Evolutionary conservation across 2,113 vertebrate species (phyloP), one percentile per base, ranked within the genome.

Genomic region (Pampusana beccarii): DNA sequence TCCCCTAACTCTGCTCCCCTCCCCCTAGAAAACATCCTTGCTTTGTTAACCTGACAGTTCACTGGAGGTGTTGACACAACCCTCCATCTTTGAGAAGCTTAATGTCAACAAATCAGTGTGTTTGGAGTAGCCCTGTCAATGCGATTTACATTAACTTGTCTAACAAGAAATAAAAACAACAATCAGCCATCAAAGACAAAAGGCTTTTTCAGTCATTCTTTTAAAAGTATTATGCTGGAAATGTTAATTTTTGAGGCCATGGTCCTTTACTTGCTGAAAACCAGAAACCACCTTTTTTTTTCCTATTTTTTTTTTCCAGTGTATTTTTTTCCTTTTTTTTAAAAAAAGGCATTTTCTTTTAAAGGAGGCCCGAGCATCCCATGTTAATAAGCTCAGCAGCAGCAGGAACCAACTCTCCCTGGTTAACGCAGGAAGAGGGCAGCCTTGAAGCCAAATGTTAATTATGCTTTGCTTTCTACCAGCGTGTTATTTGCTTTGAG

Each of bases 91-190:
- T 7, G 51, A 96, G 95, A 26, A 88, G 90, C 93, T 80, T 95
- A 96, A 95, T 95, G 93, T 96, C 77, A 96, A 94, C 88, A 97
- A 96, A 96, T 96, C 96, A 96, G 69, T 81, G 92, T 85, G 96
- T 94, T 93, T 82, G 81, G 74, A 95, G 87, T 88, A 96, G 95
- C 96, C 91, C 65, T 96, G 61, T 97, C 96, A 97, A 69, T 83
- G 93, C 84, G 67, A 97, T 96, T 96, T 96, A 96, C 96, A 94
- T 92, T 93, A 94, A 92, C 96, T 97, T 92, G 95, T 96, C 95
- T 74, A 86, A 95, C 94, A 94, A 91, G 95, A 94, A 94, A 96
- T 96, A 97, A 96, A 96, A 97, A 95, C 92, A 97, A 95, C 92
- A 94, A 96, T 66, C 94, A 80, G 53, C 93, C 93, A 21, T 88